Evolutionary conservation across 64 coral and sea anemone genomes (phyloP), one percentile per base, ranked within the genome.

Genomic region (Dendrophyllia cribrosa): DNA sequence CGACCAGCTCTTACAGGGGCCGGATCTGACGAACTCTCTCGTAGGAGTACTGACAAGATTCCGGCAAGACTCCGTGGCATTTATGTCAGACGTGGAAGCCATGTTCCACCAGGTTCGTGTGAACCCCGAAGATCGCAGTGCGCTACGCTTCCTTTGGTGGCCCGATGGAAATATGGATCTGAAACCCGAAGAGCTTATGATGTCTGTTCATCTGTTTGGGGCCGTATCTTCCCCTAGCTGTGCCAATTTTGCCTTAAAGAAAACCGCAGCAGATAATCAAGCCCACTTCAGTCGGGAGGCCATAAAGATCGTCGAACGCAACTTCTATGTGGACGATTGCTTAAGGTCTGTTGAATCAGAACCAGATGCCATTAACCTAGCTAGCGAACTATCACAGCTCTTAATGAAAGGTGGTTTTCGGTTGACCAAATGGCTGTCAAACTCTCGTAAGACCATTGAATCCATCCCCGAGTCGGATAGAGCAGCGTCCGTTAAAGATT

Each of bases 371-470:
- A 74, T 88, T 68, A 52, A 74, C 51, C 47, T 88, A 17, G 86
- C 59, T 20, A 24, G 45, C 23, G 48, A 88, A 59, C 34, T 88
- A 7, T 5, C 61, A 23, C 48, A 88, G 13, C 69, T 88, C 20
- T 51, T 88, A 74, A 74, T 58, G 51, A 88, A 47, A 73, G 86
- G 86, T 50, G 86, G 86, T 24, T 88, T 88, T 68, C 70, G 66
- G 44, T 58, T 88, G n/a, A 88, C 68, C 69, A 88, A 88, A 72
- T 88, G 70, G 86, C 69, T 88, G 6, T 88, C 51, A 12, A 88
- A 88, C 51, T 88, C 86, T 45, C 68, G 24, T 10, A 72, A 59
- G 50, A 69, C 74, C 0, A 68, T 88, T 1, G 46, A 58, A 43
- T 70, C 86, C 10, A 53, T 88, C 21, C 86, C 68, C 3, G 86